Conservation (phyloP, 2,113 vertebrate species). For the Dendropsophus ebraccatus region DNA sequence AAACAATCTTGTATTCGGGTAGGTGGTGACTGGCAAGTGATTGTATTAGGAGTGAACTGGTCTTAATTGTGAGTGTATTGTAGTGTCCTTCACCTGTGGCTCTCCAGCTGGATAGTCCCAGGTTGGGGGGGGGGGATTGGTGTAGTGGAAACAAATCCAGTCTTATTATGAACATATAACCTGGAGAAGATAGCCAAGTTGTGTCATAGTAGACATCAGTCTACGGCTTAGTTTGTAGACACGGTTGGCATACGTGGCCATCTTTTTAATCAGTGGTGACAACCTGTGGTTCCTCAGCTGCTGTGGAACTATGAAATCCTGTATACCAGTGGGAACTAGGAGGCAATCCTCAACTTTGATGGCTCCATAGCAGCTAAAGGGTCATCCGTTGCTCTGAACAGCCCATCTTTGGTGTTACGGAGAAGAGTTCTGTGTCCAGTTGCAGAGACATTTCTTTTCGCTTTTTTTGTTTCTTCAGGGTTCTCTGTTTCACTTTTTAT, state of each 20-base stretch:
- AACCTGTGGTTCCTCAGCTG: background rate
- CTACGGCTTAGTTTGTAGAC: background rate
- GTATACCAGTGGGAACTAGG: no score
- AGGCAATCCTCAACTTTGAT: background rate
- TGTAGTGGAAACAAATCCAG: background rate
- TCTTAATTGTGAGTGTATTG: background rate
- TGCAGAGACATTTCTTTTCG: slow-evolving; percentile 13
- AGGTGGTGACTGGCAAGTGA: slow-evolving; percentile 31
- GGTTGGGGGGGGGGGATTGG: no score
- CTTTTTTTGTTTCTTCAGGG: background rate
- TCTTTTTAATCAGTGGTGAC: background rate
- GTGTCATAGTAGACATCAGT: background rate
- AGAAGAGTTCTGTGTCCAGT: background rate
- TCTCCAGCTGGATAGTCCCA: no score
- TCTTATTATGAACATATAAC: background rate
- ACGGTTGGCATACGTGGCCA: background rate
- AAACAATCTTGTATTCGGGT: slow-evolving; percentile 1
- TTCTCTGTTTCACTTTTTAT: slow-evolving; percentile 12
- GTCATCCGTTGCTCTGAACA: background rate
- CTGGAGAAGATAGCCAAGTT: background rate
- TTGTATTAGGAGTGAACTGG: background rate
- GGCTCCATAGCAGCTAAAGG: background rate
- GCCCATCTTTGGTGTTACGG: background rate
- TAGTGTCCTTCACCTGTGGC: no score
- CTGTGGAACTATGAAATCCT: background rate